Percentiles rank a stretch among this genome's conserved stretches.
Evolutionary conservation across 2,113 vertebrate genomes (phyloP).

Genomic region (Lasiurus borealis): DNA sequence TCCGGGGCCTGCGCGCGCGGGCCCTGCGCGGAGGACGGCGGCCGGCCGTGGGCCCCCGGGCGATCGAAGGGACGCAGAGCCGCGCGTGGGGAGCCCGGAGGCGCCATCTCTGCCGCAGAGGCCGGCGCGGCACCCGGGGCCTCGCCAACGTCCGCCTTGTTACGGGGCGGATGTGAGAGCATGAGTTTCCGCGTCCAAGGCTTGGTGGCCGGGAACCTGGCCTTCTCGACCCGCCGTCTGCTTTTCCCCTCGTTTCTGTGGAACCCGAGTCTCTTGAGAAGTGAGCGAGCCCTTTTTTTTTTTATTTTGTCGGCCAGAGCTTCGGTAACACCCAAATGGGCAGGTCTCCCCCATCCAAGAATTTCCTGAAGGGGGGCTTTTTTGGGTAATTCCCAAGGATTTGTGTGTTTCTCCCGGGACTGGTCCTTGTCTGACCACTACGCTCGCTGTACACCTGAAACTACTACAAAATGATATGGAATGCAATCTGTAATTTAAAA

Average conservation of each 20-base stretch:
- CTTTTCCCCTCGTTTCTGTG: background rate
- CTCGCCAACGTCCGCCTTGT: no score
- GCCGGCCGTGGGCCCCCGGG: background rate
- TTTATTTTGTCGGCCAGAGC: background rate
- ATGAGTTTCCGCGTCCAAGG: background rate
- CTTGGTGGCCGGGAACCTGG: background rate
- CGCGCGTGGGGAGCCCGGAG: background rate
- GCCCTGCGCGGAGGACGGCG: background rate
- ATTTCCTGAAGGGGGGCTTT: background rate
- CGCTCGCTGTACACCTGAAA: background rate
- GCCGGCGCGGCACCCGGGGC: background rate
- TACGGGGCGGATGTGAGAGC: background rate
- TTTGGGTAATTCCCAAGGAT: background rate
- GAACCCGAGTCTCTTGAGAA: background rate
- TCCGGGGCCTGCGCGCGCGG: background rate
- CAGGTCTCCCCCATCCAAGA: background rate
- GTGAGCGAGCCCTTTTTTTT: background rate
- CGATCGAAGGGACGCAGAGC: background rate
- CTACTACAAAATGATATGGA: background rate
- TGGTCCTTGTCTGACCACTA: background rate
- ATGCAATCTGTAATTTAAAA: background rate
- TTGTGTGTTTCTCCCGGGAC: background rate
- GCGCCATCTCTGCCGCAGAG: constrained; percentile 43
- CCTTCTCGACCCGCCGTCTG: background rate
- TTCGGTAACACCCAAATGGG: background rate